Percentiles rank a stretch among this genome's conserved stretches.
phyloP scores from a whole-genome alignment of 2,888 invertebrate species.

The Pheosia gnoma region DNA sequence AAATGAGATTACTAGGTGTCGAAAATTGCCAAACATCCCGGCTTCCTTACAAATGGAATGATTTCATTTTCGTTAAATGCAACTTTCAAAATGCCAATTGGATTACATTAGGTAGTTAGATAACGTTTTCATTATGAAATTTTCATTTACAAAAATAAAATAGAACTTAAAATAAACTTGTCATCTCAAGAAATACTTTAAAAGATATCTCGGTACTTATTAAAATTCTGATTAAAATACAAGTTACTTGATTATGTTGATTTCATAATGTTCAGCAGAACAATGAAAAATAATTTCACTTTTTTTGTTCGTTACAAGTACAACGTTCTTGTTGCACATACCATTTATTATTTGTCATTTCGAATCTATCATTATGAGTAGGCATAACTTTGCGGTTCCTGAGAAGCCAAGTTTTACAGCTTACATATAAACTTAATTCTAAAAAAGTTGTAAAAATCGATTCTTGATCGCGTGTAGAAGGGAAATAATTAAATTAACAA shows the following conservation, averaged over 20 bases:
- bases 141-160: constrained; percentile 24
- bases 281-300: not conserved
- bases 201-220: not conserved
- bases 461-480: constrained; percentile 21
- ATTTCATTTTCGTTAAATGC: constrained; percentile 54
- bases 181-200: constrained; percentile 21
- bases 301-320: not conserved
- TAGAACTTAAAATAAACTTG: constrained; percentile 31
- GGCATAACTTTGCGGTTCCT: constrained; percentile 13
- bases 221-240: too few species aligned
- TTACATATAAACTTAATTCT: constrained; percentile 24
- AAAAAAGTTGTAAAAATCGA: constrained; percentile 24
- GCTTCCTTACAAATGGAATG: constrained; percentile 59
- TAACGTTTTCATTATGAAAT: constrained; percentile 28
- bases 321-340: not conserved
- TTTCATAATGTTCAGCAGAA: too few species aligned
- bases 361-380: not conserved
- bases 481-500: constrained; percentile 35
- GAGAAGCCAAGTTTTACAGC: constrained; percentile 24
- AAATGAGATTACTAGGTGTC: constrained; percentile 69
- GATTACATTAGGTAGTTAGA: constrained; percentile 1
- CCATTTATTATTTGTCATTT: not conserved
- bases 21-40: constrained; percentile 70
- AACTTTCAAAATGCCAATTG: constrained; percentile 29
- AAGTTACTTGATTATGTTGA: too few species aligned